Evolutionary conservation across 2,888 invertebrate species (phyloP), one percentile per base, ranked within the genome.

Genomic region (Hirtodrosophila alboralis): DNA sequence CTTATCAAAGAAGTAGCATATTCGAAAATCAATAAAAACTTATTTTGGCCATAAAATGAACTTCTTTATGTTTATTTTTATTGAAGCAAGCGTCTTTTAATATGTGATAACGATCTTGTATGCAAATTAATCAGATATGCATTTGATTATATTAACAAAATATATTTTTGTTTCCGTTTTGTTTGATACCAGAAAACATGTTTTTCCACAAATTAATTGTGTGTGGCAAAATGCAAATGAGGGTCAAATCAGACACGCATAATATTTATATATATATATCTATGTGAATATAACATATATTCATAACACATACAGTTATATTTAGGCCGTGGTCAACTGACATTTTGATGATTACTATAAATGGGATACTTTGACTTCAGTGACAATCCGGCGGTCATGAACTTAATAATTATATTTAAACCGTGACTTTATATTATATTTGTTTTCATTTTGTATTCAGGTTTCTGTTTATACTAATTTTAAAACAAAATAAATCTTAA

Each of bases 221-320:
- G n/a, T 60, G 14, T 43, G 36, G 1, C 27, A 14, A 27, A 13
- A 59, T 63, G 57, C 57, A 73, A 77, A 58, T 60, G 45, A 76
- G 61, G 47, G 38, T 58, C 37, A 43, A 10, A 40, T 37, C 7
- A 30, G 16, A 31, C 7, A 43, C 33, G 31, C 52, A 48, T n/a
- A n/a, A 28, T 12, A 21, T 9, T 40, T 10, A 18, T 31, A 34
- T 38, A 16, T 12, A 18, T 51, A 47, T n/a, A 12, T 33, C 10
- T 43, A 31, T 41, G 28, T n/a, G n/a, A n/a, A n/a, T 16, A 45
- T 48, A 51, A 14, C 8, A 18, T 36, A 33, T 9, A 28, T 6
- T 26, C 41, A 12, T 13, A 21, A 13, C 23, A 23, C 14, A 37
- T 8, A n/a, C n/a, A n/a, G n/a, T n/a, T n/a, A n/a, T n/a, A n/a